Percentiles rank a stretch among this genome's conserved stretches.
phyloP scores from a whole-genome alignment of 2,888 invertebrate species.

The Lomographa bimaculata region DNA sequence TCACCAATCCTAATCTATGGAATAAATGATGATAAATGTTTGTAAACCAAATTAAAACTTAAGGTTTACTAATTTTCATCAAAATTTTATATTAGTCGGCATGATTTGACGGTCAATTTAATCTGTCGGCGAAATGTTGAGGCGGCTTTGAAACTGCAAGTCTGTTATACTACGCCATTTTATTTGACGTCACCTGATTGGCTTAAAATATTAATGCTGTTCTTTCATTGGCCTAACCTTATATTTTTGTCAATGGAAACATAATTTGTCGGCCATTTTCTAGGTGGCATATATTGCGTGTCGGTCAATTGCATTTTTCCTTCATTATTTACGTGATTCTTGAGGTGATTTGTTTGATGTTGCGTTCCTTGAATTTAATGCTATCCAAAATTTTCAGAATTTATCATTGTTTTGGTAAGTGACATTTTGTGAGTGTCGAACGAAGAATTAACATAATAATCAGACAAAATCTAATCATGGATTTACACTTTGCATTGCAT shows the following conservation, averaged over 20 bases:
- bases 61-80: no score
- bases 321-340: constrained; percentile 68
- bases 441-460: no score
- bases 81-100: constrained; percentile 44
- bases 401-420: constrained; percentile 73
- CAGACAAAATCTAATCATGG: no score
- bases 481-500: no score
- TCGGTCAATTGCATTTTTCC: constrained; percentile 71
- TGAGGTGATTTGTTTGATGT: constrained; percentile 69
- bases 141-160: constrained; percentile 47
- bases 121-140: constrained; percentile 54
- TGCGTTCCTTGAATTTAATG: constrained; percentile 56
- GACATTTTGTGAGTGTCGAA: constrained; percentile 41
- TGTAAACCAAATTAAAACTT: no score
- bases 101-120: constrained; percentile 33
- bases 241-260: constrained; percentile 45
- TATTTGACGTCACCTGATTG: background rate
- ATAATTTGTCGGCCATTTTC: constrained; percentile 57
- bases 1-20: no score
- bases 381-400: constrained; percentile 59
- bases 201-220: background rate
- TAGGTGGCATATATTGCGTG: constrained; percentile 54
- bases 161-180: constrained; percentile 52
- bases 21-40: no score
- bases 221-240: constrained; percentile 38